Evolutionary conservation across 2,113 vertebrate species (phyloP).

Genomic region (Poecile atricapillus): DNA sequence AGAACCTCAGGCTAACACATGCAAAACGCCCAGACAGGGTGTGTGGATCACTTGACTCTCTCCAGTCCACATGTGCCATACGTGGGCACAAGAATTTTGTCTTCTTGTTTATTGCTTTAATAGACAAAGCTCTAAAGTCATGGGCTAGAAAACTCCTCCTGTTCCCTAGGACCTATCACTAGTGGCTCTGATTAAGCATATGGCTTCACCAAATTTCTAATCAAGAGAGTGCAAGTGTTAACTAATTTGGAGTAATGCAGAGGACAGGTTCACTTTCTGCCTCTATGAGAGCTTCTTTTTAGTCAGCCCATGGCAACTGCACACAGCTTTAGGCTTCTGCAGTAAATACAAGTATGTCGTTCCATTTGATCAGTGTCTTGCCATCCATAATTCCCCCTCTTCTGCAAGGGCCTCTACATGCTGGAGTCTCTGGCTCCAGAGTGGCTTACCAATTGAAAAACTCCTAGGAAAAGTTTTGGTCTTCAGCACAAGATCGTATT

Average conservation of each 20-base stretch:
- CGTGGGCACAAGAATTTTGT: background rate
- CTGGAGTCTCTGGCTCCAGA: background rate
- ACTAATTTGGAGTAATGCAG: background rate
- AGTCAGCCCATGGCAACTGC: background rate
- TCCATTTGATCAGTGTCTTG: background rate
- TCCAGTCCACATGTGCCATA: background rate
- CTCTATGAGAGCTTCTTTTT: background rate
- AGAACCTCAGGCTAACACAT: background rate
- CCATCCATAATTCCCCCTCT: background rate
- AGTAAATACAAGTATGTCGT: background rate
- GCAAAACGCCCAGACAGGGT: background rate
- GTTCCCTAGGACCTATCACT: background rate
- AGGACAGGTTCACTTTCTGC: background rate
- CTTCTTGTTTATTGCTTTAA: background rate
- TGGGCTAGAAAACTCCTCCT: background rate
- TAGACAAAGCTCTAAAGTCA: background rate
- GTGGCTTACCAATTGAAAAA: background rate
- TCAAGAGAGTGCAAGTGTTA: background rate
- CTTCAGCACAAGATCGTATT: background rate
- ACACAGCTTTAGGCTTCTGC: background rate
- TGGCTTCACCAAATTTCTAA: background rate
- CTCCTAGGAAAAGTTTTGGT: background rate
- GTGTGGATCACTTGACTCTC: background rate
- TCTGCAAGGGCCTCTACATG: background rate
- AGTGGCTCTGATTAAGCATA: background rate